Evolutionary conservation across 2,797 vertebrate species (phyloP).

Genomic region (Sebastes hopkinsi): DNA sequence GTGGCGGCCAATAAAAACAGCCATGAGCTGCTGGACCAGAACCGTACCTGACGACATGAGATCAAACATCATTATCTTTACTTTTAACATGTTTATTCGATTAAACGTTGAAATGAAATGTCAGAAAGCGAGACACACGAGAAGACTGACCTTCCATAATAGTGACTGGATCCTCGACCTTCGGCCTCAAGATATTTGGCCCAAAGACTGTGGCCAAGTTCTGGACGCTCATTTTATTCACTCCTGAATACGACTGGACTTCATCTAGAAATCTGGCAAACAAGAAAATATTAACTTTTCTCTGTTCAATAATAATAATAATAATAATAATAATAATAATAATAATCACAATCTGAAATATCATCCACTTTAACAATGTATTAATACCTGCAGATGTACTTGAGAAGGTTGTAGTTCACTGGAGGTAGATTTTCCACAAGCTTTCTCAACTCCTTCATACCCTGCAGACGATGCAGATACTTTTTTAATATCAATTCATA

Average conservation of each 20-base stretch:
- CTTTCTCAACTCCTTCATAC: constrained; percentile 89
- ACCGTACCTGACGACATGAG: constrained; percentile 87
- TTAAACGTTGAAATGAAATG: not conserved
- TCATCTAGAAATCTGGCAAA: constrained; percentile 94
- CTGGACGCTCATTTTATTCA: constrained; percentile 99
- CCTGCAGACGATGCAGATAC: constrained; percentile 75
- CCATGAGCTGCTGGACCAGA: constrained; percentile 97
- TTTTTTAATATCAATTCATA: not conserved
- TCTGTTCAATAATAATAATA: not conserved
- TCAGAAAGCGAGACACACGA: not conserved
- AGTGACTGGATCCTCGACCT: constrained; percentile 94
- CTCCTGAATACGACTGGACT: constrained; percentile 94
- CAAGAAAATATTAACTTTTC: not conserved
- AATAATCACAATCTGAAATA: not conserved
- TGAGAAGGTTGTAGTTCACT: constrained; percentile 96
- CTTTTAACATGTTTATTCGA: not conserved
- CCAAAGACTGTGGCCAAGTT: constrained; percentile 98
- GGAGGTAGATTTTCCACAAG: constrained; percentile 92
- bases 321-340: not conserved
- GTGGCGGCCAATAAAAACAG: constrained; percentile 92
- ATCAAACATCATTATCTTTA: not conserved
- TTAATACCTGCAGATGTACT: constrained; percentile 96
- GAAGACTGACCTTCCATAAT: constrained; percentile 93
- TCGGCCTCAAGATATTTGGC: constrained; percentile 95
- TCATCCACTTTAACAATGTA: not conserved